These are phyloP conservation scores for Danio kyathit DNA, from an alignment of 2,797 vertebrate species.

Conservation along the genomic window DNA sequence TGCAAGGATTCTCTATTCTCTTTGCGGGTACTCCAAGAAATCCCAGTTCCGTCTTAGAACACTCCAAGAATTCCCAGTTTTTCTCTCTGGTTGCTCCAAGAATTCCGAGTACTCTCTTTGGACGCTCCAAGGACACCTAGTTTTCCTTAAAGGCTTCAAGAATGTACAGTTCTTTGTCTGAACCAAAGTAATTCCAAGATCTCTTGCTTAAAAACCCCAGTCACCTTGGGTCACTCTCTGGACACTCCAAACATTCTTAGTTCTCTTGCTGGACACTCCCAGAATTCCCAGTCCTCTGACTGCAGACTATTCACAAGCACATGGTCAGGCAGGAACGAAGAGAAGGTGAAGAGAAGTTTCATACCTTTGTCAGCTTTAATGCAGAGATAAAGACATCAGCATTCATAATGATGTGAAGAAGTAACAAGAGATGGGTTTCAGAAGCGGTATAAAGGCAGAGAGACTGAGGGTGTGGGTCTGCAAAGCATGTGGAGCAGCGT, in stretches of 20 bases:
- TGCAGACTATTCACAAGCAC: constrained; percentile 60
- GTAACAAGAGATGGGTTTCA: constrained; percentile 54
- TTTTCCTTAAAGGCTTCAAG: too few relatives aligned
- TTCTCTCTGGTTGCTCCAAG: background rate
- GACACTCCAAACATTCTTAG: constrained; percentile 24
- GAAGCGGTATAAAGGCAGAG: constrained; percentile 36
- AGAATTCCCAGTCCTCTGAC: constrained; percentile 61
- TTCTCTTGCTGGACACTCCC: constrained; percentile 55
- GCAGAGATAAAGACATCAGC: constrained; percentile 50
- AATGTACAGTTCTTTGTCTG: background rate
- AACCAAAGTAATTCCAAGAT: background rate
- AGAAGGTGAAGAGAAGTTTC: constrained; percentile 58
- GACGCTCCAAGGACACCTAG: constrained; percentile 28
- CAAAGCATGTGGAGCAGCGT: constrained; percentile 43
- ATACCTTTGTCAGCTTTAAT: constrained; percentile 9
- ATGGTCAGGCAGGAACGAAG: constrained; percentile 51
- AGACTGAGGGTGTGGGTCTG: constrained; percentile 58
- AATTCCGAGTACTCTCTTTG: constrained; percentile 54
- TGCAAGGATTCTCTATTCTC: constrained; percentile 44
- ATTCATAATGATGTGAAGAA: constrained; percentile 32
- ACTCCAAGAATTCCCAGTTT: constrained; percentile 23
- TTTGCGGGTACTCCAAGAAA: constrained; percentile 59
- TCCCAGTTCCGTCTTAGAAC: constrained; percentile 39
- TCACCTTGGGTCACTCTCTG: constrained; percentile 48
- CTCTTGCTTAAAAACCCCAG: background rate